These are phyloP conservation scores for Paedocypris sp. DNA, from an alignment of 2,113 vertebrate species.

Conservation along the genomic window DNA sequence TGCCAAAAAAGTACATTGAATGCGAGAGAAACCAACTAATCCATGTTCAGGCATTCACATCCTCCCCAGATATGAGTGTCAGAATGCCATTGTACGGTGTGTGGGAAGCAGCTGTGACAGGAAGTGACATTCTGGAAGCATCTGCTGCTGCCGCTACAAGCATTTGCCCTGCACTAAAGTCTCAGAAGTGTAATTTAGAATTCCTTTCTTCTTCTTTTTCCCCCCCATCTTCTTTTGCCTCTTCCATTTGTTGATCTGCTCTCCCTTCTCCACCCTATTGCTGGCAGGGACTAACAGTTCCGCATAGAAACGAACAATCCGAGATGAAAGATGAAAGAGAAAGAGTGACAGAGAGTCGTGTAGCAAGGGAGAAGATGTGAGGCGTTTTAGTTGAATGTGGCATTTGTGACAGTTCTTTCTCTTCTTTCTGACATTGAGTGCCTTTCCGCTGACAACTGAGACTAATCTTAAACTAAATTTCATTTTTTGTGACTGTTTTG, in stretches of 20 bases:
- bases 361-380: background rate
- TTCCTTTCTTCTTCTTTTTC: background rate
- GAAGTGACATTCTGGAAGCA: background rate
- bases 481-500: background rate
- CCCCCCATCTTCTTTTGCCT: background rate
- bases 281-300: background rate
- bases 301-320: background rate
- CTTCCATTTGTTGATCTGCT: background rate
- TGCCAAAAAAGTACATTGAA: too few species aligned
- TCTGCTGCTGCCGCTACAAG: constrained; percentile 3
- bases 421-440: background rate
- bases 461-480: background rate
- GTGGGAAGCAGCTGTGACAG: constrained; percentile 7
- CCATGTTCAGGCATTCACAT: background rate
- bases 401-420: constrained; percentile 5
- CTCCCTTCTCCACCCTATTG: background rate
- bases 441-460: background rate
- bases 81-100: background rate
- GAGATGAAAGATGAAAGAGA: background rate
- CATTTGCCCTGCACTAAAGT: background rate
- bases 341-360: background rate
- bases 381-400: background rate
- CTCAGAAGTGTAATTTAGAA: background rate
- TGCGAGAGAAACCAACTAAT: background rate
- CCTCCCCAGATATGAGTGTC: background rate